Percentiles rank a stretch among this genome's conserved stretches.
These are phyloP conservation scores for Abrostola tripartita DNA, from an alignment of 2,888 invertebrate species.

Conservation along the genomic window DNA sequence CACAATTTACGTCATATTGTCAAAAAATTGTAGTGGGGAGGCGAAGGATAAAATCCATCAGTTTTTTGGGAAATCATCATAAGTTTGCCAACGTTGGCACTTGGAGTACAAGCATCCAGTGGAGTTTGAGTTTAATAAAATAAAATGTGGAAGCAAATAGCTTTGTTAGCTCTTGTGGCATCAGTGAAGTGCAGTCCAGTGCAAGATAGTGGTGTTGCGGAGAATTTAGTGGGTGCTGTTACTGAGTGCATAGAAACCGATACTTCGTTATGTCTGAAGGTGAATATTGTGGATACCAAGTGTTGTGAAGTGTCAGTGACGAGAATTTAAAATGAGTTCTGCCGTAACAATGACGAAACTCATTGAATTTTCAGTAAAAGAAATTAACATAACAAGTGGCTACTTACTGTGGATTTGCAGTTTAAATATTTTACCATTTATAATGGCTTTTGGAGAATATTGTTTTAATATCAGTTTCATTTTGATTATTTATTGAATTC, in stretches of 20 bases:
- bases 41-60: conserved; percentile 85
- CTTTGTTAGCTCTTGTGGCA: conserved; percentile 78
- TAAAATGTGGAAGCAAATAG: conserved; percentile 79
- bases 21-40: conserved; percentile 77
- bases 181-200: conserved; percentile 78
- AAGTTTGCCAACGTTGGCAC: conserved; percentile 78
- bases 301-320: conserved; percentile 65
- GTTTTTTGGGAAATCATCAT: conserved; percentile 84
- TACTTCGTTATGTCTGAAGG: conserved; percentile 90
- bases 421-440: conserved; percentile 13
- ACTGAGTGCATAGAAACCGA: conserved; percentile 89
- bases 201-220: conserved; percentile 78
- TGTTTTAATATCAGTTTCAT: not conserved
- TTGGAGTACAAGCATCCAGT: conserved; percentile 67
- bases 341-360: conserved; percentile 23
- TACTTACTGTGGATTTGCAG: conserved; percentile 34
- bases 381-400: conserved; percentile 29
- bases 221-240: conserved; percentile 81
- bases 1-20: conserved; percentile 78
- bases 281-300: conserved; percentile 76
- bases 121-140: conserved; percentile 45
- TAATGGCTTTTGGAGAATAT: conserved; percentile 2
- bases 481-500: not conserved
- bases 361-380: conserved; percentile 38
- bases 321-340: conserved; percentile 60